A percentile compares a stretch with the other conserved stretches of the same genome.
Conservation (phyloP, 2,797 vertebrate genomes). For the Gymnothorax reevesii region DNA sequence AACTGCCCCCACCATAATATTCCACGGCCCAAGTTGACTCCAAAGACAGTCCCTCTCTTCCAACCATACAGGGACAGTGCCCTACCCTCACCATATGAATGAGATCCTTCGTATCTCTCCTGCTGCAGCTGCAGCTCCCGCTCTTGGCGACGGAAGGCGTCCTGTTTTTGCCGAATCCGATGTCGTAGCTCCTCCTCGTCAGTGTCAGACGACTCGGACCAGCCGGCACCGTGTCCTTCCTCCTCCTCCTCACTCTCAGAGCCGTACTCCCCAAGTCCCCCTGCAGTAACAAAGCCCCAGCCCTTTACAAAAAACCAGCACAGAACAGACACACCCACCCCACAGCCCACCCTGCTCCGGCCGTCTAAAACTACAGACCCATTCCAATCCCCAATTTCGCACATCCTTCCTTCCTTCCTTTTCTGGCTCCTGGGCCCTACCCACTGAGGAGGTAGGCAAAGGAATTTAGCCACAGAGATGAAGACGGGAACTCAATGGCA, state of each 20-base stretch:
- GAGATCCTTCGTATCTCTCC: constrained; percentile 87
- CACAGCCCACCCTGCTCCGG: constrained; percentile 20
- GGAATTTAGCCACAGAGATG: too few relatives aligned
- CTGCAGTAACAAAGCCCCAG: constrained; percentile 86
- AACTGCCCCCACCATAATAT: neutral
- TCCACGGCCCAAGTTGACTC: too few relatives aligned
- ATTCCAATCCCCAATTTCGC: too few relatives aligned
- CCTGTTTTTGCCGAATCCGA: constrained; percentile 97
- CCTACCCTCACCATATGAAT: constrained; percentile 62
- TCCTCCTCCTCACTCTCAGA: constrained; percentile 94
- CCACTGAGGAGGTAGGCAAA: too few relatives aligned
- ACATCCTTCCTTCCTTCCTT: too few relatives aligned
- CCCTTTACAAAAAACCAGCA: constrained; percentile 76
- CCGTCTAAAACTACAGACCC: neutral
- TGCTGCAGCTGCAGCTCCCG: constrained; percentile 85
- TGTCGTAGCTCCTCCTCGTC: constrained; percentile 95
- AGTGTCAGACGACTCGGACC: constrained; percentile 95
- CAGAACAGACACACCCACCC: constrained; percentile 45
- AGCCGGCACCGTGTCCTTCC: constrained; percentile 85
- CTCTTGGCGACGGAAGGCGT: constrained; percentile 96
- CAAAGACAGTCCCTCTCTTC: neutral
- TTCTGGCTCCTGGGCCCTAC: too few relatives aligned
- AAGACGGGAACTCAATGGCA: too few relatives aligned
- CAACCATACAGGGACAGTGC: neutral
- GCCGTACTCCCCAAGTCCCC: constrained; percentile 97